These are phyloP conservation scores for Julus scanicus DNA, from an alignment of 2,888 invertebrate genomes.

Conservation along the genomic window DNA sequence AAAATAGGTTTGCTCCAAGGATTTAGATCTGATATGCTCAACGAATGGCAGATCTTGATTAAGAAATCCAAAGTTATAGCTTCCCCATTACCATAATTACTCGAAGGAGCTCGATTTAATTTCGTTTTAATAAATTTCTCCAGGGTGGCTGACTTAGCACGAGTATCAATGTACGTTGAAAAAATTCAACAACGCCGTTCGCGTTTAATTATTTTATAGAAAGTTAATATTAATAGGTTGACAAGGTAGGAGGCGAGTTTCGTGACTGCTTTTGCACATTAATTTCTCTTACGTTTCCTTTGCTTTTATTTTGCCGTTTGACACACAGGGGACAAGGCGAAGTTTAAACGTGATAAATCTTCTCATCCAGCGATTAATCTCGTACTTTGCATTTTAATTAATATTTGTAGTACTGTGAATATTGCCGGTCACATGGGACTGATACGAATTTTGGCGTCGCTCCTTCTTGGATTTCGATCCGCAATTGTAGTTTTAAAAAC, in stretches of 20 bases:
- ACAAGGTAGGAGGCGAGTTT: constrained; percentile 31
- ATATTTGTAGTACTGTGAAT: constrained; percentile 35
- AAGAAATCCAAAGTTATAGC: constrained; percentile 43
- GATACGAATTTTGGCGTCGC: background rate
- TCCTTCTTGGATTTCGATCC: background rate
- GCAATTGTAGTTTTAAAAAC: background rate
- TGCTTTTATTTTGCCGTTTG: constrained; percentile 21
- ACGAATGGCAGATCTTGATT: constrained; percentile 31
- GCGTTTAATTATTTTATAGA: constrained; percentile 31
- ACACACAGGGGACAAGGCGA: constrained; percentile 14
- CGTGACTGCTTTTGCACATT: constrained; percentile 16
- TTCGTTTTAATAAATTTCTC: constrained; percentile 34
- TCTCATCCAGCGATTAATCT: constrained; percentile 21
- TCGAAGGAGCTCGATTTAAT: constrained; percentile 40
- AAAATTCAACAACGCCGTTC: background rate
- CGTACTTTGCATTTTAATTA: constrained; percentile 45
- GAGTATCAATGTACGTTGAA: background rate
- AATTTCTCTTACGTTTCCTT: background rate
- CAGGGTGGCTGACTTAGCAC: background rate
- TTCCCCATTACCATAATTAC: constrained; percentile 40
- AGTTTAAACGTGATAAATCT: constrained; percentile 40
- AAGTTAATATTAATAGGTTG: constrained; percentile 43
- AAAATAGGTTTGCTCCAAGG: background rate
- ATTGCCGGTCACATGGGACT: background rate
- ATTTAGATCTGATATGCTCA: background rate